Conservation (phyloP, 2,113 vertebrate genomes). For the Artemisiospiza belli region DNA sequence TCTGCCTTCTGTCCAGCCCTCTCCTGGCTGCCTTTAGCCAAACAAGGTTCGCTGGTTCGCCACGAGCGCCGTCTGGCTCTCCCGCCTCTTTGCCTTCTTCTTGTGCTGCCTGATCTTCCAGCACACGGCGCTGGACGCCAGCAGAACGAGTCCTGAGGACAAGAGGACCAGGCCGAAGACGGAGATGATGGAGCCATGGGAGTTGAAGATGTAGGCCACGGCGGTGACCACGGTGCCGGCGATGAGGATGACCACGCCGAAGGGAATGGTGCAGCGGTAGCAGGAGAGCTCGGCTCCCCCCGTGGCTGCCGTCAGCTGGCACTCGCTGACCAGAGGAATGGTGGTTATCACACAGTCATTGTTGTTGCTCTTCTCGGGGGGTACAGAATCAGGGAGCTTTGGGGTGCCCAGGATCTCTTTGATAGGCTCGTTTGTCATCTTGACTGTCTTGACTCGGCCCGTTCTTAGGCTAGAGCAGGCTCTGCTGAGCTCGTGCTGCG, state of each 20-base stretch:
- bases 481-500: background rate
- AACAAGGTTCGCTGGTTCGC: conserved; percentile 85
- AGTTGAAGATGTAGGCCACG: conserved; percentile 96
- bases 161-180: conserved; percentile 90
- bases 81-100: conserved; percentile 89
- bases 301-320: conserved; percentile 89
- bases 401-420: conserved; percentile 82
- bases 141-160: conserved; percentile 82
- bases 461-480: conserved; percentile 29
- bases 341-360: conserved; percentile 72
- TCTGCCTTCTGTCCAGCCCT: background rate
- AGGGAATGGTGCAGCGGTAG: conserved; percentile 93
- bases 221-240: conserved; percentile 88
- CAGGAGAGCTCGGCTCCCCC: conserved; percentile 92
- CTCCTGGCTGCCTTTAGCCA: conserved; percentile 56
- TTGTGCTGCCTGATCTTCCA: conserved; percentile 86
- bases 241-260: conserved; percentile 94
- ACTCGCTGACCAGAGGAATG: conserved; percentile 86
- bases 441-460: background rate
- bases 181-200: conserved; percentile 95
- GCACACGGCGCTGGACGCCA: conserved; percentile 86
- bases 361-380: conserved; percentile 74
- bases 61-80: conserved; percentile 91
- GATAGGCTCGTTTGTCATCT: conserved; percentile 84
- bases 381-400: conserved; percentile 68